These are phyloP conservation scores for human (Homo sapiens) DNA, from an alignment of 2,113 vertebrate genomes.

Conservation along the genomic window GRCh38 chr3:135909501-135910000, in stretches of 20 bases:
- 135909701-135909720: neutral
- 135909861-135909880: neutral
- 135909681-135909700: neutral
- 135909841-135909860: neutral
- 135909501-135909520: neutral
- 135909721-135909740: conserved; percentile 17
- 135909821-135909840: neutral
- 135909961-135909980: neutral
- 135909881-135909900: neutral
- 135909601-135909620: neutral
- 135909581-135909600: neutral
- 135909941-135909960: neutral
- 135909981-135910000: neutral
- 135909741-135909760: neutral
- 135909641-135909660: neutral
- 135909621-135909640: neutral
- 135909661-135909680: neutral
- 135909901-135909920: neutral
- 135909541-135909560: neutral
- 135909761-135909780: neutral
- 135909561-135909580: neutral
- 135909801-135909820: neutral
- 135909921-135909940: neutral
- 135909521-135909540: neutral
- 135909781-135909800: neutral